phyloP scores from a whole-genome alignment of 2,113 vertebrate species.

The Thinocorus orbignyianus region DNA sequence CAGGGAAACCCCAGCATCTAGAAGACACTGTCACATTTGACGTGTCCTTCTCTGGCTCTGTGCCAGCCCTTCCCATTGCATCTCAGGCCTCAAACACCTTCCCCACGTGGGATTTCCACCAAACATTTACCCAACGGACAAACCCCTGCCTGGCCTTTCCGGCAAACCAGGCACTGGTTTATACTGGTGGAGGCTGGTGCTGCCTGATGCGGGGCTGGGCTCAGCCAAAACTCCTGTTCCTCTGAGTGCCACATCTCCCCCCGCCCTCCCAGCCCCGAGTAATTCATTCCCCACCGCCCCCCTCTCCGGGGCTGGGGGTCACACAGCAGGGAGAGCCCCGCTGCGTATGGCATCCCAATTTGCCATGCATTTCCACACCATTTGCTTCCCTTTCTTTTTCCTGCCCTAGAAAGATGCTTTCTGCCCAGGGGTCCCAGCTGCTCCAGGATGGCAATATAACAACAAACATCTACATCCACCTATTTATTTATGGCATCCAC shows the following conservation, averaged over 20 bases:
- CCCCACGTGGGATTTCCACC: fast-evolving
- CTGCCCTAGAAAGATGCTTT: conserved; percentile 17
- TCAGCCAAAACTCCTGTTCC: background rate
- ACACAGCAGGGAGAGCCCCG: conserved; percentile 1
- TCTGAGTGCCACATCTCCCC: background rate
- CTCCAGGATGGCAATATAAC: background rate
- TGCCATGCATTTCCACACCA: conserved; percentile 71
- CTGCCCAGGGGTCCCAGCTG: conserved; percentile 40
- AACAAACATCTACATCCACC: background rate
- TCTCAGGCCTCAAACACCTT: fast-evolving
- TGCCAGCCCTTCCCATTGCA: background rate
- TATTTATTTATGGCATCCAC: background rate
- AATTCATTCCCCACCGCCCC: conserved; percentile 24
- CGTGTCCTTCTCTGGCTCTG: background rate
- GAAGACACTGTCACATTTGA: background rate
- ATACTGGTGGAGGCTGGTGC: fast-evolving
- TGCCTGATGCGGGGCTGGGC: background rate
- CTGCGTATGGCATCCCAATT: conserved; percentile 61
- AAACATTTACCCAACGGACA: background rate
- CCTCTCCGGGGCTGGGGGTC: conserved; percentile 2
- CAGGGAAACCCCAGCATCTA: background rate
- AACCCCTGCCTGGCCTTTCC: background rate
- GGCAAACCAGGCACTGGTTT: background rate
- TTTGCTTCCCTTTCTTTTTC: conserved; percentile 68
- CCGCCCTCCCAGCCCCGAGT: background rate